Base-by-base conservation (phyloP, 92 coral and sea anemone species). In the Zoanthus sociatus region DNA sequence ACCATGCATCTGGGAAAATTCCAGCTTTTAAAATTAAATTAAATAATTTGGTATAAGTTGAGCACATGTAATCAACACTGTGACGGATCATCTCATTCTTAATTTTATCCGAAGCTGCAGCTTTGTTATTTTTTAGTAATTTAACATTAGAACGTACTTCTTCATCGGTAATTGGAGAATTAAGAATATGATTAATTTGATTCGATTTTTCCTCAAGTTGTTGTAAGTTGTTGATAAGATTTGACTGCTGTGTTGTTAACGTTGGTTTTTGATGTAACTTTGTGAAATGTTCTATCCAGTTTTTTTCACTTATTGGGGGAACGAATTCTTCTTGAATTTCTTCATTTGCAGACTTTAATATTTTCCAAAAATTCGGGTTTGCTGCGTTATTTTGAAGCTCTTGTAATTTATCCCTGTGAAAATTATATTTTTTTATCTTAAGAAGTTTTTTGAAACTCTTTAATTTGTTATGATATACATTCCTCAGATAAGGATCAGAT, bases 41-140 rank as follows among this genome's bases (percentile, higher is more conserved):
- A 47, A 90, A 90, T 44, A 76, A 30, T 75, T 90, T 74, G 11
- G 60, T 48, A 51, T 79, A 90, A 16, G 64, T 88, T 21, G 73
- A 46, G 18, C 70, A 50, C 82, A 90, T 76, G 26, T 14, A 26
- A 15, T 91, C 85, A 48, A 77, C 69, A 68, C 82, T 84, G 50
- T 54, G 71, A 9, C 81, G 73, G 61, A 91, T 87, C 89, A 91
- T 91, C 54, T 91, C 93, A 51, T 90, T 90, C 42, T 48, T 84
- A 17, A 90, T 90, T 71, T 50, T 78, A 70, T 90, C 93, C 6
- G 84, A 78, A 79, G 33, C 47, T 61, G 93, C 78, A 42, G 88
- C 78, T 90, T 90, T 81, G 12, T 87, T 90, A 63, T 88, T 91
- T 88, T 91, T 91, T 12, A 91, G 82, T 46, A 71, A 12, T 44